These are phyloP conservation scores for Phaethornis superciliosus DNA, from an alignment of 2,113 vertebrate species.

Conservation along the genomic window DNA sequence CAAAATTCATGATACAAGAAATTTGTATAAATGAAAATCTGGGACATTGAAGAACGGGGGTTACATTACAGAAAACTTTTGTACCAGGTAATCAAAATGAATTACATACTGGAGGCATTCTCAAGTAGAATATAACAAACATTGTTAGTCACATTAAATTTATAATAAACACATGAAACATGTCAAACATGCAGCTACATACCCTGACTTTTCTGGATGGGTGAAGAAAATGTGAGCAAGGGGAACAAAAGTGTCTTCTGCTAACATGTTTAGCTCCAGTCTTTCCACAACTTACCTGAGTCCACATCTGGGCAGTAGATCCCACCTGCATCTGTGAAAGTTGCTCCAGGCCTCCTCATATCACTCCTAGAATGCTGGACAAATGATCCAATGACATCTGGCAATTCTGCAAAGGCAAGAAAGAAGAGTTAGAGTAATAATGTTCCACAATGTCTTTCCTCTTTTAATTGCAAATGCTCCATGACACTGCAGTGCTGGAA, in stretches of 20 bases:
- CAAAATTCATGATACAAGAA: slow-evolving; percentile 73
- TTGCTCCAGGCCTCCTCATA: not conserved
- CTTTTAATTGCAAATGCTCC: not conserved
- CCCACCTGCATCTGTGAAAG: not conserved
- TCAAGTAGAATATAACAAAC: slow-evolving; percentile 23
- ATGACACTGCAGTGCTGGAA: not conserved
- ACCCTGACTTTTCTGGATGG: slow-evolving; percentile 6
- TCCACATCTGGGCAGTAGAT: not conserved
- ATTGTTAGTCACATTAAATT: slow-evolving; percentile 68
- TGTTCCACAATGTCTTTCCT: not conserved
- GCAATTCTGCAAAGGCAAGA: not conserved
- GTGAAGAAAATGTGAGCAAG: not conserved
- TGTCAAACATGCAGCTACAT: slow-evolving; percentile 12
- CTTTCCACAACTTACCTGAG: not conserved
- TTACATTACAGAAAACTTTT: slow-evolving; percentile 15
- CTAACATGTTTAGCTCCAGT: not conserved
- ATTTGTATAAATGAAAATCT: slow-evolving; percentile 67
- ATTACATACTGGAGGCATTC: not conserved
- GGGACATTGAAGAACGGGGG: not conserved
- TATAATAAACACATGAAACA: slow-evolving; percentile 47
- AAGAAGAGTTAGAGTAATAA: not conserved
- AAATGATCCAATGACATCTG: not conserved
- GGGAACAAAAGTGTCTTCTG: not conserved
- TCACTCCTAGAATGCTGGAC: not conserved
- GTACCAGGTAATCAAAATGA: slow-evolving; percentile 30